Percentiles rank a stretch among this genome's conserved stretches.
Conservation (phyloP, 2,113 vertebrate genomes). For the Boleophthalmus pectinirostris region DNA sequence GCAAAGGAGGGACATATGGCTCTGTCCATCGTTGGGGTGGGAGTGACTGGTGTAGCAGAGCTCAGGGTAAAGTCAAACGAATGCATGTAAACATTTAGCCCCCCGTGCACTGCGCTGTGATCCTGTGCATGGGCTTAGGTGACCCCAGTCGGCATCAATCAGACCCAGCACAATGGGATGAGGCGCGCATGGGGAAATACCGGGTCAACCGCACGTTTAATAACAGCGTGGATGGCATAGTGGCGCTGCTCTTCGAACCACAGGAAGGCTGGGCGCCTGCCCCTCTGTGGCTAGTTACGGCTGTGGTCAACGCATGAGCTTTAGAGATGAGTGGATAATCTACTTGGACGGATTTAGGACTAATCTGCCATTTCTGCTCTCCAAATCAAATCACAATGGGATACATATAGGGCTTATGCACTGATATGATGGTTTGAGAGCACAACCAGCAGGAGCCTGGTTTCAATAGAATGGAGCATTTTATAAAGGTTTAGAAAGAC, state of each 20-base stretch:
- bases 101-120: constrained; percentile 55
- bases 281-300: constrained; percentile 59
- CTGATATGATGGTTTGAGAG: constrained; percentile 54
- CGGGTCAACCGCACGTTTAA: constrained; percentile 66
- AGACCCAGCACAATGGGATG: constrained; percentile 68
- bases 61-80: constrained; percentile 69
- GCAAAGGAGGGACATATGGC: constrained; percentile 52
- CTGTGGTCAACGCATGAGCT: constrained; percentile 72
- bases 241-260: constrained; percentile 39
- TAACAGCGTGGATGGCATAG: constrained; percentile 64
- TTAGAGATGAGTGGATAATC: constrained; percentile 79
- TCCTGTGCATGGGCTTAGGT: constrained; percentile 65
- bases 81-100: constrained; percentile 78
- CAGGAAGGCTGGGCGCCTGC: constrained; percentile 61
- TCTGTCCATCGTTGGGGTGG: background rate
- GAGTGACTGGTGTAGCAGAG: constrained; percentile 33
- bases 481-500: constrained; percentile 43
- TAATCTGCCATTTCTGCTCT: constrained; percentile 74
- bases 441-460: constrained; percentile 31
- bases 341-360: constrained; percentile 68
- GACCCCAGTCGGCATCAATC: constrained; percentile 79
- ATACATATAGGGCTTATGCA: constrained; percentile 58
- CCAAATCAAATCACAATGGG: constrained; percentile 71
- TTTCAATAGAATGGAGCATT: constrained; percentile 32
- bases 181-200: constrained; percentile 58